phyloP scores from a whole-genome alignment of 2,888 invertebrate genomes.

The Junonia oenone region DNA sequence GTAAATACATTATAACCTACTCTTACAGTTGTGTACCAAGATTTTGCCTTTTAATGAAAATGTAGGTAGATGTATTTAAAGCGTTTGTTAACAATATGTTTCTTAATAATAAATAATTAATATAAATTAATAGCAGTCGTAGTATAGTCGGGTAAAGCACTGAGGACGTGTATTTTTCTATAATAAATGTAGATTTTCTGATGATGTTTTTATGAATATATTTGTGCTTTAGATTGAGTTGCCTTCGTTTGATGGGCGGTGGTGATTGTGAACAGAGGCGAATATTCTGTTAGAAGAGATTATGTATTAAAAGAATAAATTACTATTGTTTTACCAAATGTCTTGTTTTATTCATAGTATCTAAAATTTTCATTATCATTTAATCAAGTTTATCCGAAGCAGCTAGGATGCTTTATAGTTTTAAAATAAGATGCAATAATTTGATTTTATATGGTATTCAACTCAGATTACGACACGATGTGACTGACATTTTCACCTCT shows the following conservation, averaged over 20 bases:
- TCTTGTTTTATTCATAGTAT: slow-evolving; percentile 31
- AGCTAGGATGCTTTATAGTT: too few relatives aligned
- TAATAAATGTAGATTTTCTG: slow-evolving; percentile 55
- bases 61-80: neutral
- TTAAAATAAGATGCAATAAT: too few relatives aligned
- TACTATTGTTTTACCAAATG: slow-evolving; percentile 56
- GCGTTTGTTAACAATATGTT: slow-evolving; percentile 17
- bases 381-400: too few relatives aligned
- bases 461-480: too few relatives aligned
- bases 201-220: slow-evolving; percentile 32
- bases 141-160: slow-evolving; percentile 64
- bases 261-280: slow-evolving; percentile 26
- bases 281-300: slow-evolving; percentile 34
- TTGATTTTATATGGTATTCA: too few relatives aligned
- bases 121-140: slow-evolving; percentile 34
- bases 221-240: slow-evolving; percentile 58
- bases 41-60: neutral
- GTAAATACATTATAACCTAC: neutral
- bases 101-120: slow-evolving; percentile 9
- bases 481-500: too few relatives aligned
- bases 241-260: slow-evolving; percentile 44
- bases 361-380: too few relatives aligned
- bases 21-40: neutral
- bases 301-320: slow-evolving; percentile 52
- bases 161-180: slow-evolving; percentile 78